These are phyloP conservation scores for Bhutanitis thaidina DNA, from an alignment of 2,888 invertebrate genomes.

Conservation along the genomic window DNA sequence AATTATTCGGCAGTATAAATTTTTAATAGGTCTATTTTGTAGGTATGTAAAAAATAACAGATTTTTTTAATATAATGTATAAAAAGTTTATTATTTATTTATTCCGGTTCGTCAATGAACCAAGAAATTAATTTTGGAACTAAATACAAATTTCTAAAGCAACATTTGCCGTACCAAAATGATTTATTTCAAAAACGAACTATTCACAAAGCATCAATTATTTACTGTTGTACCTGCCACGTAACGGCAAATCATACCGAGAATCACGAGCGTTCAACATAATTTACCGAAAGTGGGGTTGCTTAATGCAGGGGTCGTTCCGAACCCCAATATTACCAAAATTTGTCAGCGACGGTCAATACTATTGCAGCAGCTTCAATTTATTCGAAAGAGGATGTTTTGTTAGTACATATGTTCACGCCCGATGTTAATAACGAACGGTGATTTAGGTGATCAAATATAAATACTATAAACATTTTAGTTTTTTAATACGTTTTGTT, in stretches of 20 bases:
- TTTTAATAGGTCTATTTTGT: no score
- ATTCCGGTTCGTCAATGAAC: no score
- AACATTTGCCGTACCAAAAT: conserved; percentile 5
- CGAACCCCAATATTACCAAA: conserved; percentile 17
- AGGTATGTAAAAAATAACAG: no score
- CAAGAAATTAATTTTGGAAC: no score
- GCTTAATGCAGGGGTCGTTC: conserved; percentile 15
- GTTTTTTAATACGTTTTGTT: no score
- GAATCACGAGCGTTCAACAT: conserved; percentile 37
- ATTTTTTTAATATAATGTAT: no score
- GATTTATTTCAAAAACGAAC: conserved; percentile 14
- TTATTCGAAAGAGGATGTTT: background rate
- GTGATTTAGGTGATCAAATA: no score
- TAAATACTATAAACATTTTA: no score
- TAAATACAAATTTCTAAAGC: no score
- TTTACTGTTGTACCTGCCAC: conserved; percentile 15
- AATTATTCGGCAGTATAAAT: no score
- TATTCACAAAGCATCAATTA: conserved; percentile 18
- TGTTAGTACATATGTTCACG: background rate
- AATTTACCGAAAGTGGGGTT: conserved; percentile 37
- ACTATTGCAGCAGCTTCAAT: conserved; percentile 1
- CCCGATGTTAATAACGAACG: no score
- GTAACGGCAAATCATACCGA: conserved; percentile 30
- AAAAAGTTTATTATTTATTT: no score
- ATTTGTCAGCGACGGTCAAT: conserved; percentile 16